Conservation (phyloP, 2,888 invertebrate species). For the Ochropleura leucogaster region DNA sequence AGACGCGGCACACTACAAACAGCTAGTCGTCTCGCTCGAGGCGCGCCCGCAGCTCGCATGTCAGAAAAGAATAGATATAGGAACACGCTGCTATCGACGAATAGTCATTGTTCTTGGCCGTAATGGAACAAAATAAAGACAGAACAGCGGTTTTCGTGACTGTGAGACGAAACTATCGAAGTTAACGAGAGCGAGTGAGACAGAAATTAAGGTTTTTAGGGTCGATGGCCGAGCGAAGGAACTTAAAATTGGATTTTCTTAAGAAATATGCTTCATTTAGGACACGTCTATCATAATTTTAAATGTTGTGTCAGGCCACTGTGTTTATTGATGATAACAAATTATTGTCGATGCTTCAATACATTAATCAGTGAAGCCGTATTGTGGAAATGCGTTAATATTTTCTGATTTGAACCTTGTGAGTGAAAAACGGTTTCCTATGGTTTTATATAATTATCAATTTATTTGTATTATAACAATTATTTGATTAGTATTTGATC, state of each 20-base stretch:
- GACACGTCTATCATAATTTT: constrained; percentile 78
- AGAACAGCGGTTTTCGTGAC: constrained; percentile 90
- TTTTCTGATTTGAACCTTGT: constrained; percentile 25
- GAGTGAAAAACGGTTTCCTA: background rate
- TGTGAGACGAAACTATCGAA: constrained; percentile 82
- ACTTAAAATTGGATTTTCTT: constrained; percentile 87
- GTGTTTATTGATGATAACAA: constrained; percentile 63
- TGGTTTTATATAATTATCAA: background rate
- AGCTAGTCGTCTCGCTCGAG: constrained; percentile 80
- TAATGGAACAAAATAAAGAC: constrained; percentile 90
- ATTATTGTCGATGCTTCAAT: constrained; percentile 36
- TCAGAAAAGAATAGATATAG: constrained; percentile 84
- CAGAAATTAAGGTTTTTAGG: constrained; percentile 85
- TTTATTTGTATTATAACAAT: background rate
- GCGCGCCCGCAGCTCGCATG: constrained; percentile 59
- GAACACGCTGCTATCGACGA: constrained; percentile 81
- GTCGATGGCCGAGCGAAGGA: constrained; percentile 89
- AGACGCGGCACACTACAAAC: constrained; percentile 69
- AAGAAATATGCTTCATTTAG: constrained; percentile 85
- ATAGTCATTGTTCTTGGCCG: constrained; percentile 89
- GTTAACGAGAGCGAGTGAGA: constrained; percentile 78
- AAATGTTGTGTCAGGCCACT: constrained; percentile 65
- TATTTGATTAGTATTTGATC: background rate
- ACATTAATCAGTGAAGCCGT: constrained; percentile 21
- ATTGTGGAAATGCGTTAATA: constrained; percentile 4